Evolutionary conservation across 2,888 invertebrate genomes (phyloP).

Genomic region (Tachina lurida): DNA sequence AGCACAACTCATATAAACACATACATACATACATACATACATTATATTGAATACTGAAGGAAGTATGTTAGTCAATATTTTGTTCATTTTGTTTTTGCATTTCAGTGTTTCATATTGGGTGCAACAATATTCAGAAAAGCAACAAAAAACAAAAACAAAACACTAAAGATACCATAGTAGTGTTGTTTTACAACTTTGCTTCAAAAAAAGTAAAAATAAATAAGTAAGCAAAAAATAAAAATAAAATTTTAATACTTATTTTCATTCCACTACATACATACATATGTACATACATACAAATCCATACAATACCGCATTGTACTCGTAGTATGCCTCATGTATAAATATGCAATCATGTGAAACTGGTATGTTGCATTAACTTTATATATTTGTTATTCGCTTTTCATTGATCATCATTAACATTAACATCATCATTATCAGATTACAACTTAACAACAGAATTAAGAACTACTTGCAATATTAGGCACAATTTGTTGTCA

Average conservation of each 20-base stretch:
- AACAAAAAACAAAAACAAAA: constrained; percentile 25
- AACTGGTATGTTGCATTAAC: constrained; percentile 55
- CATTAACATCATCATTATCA: constrained; percentile 51
- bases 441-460: constrained; percentile 44
- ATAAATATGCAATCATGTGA: constrained; percentile 67
- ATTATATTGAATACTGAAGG: constrained; percentile 53
- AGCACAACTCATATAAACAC: background rate
- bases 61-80: constrained; percentile 57
- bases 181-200: constrained; percentile 65
- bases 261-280: constrained; percentile 12
- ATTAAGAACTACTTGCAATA: constrained; percentile 37
- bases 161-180: constrained; percentile 69
- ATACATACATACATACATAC: no score
- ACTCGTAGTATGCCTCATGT: background rate
- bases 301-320: constrained; percentile 28
- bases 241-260: constrained; percentile 31
- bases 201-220: constrained; percentile 37
- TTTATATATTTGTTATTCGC: constrained; percentile 15
- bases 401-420: constrained; percentile 63
- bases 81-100: background rate
- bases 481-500: background rate
- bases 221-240: constrained; percentile 11
- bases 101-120: constrained; percentile 46
- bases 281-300: background rate
- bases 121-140: constrained; percentile 51